These are phyloP conservation scores for Neuroscelio doddi DNA, from an alignment of 2,888 invertebrate genomes.

Conservation along the genomic window DNA sequence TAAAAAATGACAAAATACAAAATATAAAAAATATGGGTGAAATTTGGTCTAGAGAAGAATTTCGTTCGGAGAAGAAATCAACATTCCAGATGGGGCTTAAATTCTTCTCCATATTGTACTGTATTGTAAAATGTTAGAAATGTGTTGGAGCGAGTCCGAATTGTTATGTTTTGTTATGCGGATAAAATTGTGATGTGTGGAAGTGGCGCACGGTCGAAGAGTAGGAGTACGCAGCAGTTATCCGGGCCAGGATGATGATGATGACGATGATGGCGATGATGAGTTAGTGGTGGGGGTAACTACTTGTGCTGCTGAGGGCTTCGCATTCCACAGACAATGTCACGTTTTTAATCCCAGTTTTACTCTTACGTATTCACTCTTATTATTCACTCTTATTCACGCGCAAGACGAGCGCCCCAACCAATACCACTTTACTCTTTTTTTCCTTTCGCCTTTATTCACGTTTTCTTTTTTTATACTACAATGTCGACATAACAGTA, in stretches of 20 bases:
- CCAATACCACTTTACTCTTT: too few relatives aligned
- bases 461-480: too few relatives aligned
- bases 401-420: too few relatives aligned
- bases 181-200: slow-evolving; percentile 56
- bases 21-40: slow-evolving; percentile 13
- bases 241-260: slow-evolving; percentile 21
- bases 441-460: too few relatives aligned
- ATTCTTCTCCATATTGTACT: neutral
- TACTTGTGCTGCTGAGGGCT: slow-evolving; percentile 60
- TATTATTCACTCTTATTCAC: slow-evolving; percentile 66
- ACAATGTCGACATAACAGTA: too few relatives aligned
- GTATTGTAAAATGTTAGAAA: too few relatives aligned
- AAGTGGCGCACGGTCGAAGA: slow-evolving; percentile 33
- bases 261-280: slow-evolving; percentile 37
- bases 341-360: slow-evolving; percentile 71
- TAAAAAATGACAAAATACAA: too few relatives aligned
- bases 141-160: slow-evolving; percentile 18
- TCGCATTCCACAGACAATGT: slow-evolving; percentile 72
- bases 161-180: slow-evolving; percentile 53
- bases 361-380: slow-evolving; percentile 49
- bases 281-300: slow-evolving; percentile 20
- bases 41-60: neutral
- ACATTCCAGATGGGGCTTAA: neutral
- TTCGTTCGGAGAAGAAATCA: neutral
- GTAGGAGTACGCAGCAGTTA: slow-evolving; percentile 15